phyloP scores from a whole-genome alignment of 1,140 invertebrate species.

The Colletes latitarsis region DNA sequence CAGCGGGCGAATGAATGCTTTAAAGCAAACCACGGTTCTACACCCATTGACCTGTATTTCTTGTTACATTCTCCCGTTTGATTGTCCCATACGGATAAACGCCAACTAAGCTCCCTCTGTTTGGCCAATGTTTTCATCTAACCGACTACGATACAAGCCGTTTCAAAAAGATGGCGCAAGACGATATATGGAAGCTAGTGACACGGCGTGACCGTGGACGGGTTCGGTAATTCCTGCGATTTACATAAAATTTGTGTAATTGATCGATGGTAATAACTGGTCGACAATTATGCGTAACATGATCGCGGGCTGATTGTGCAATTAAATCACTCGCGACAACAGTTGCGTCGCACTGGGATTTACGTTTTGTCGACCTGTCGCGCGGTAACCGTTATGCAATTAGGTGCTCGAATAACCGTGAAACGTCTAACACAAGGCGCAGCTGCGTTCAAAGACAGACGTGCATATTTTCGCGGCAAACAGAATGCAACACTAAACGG shows the following conservation, averaged over 20 bases:
- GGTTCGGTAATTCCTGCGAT: background rate
- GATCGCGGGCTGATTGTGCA: background rate
- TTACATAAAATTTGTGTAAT: constrained; percentile 20
- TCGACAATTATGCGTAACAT: constrained; percentile 3
- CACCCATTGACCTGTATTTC: constrained; percentile 14
- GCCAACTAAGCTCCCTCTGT: background rate
- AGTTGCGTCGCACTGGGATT: constrained; percentile 15
- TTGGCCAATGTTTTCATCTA: background rate
- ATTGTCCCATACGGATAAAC: background rate
- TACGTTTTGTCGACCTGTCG: constrained; percentile 32
- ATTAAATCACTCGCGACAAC: constrained; percentile 7
- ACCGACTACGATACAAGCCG: background rate
- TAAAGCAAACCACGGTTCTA: background rate
- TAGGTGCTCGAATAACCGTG: constrained; percentile 23
- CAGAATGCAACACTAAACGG: background rate
- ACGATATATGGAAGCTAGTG: too few relatives aligned
- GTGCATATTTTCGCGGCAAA: background rate
- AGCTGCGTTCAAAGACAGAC: background rate
- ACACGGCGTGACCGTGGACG: background rate
- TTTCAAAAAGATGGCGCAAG: background rate
- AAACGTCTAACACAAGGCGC: background rate
- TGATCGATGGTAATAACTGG: constrained; percentile 10
- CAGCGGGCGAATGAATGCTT: background rate
- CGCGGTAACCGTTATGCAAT: constrained; percentile 18
- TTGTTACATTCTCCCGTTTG: constrained; percentile 11